phyloP scores from a whole-genome alignment of 2,797 vertebrate species.

The Salarias fasciatus region DNA sequence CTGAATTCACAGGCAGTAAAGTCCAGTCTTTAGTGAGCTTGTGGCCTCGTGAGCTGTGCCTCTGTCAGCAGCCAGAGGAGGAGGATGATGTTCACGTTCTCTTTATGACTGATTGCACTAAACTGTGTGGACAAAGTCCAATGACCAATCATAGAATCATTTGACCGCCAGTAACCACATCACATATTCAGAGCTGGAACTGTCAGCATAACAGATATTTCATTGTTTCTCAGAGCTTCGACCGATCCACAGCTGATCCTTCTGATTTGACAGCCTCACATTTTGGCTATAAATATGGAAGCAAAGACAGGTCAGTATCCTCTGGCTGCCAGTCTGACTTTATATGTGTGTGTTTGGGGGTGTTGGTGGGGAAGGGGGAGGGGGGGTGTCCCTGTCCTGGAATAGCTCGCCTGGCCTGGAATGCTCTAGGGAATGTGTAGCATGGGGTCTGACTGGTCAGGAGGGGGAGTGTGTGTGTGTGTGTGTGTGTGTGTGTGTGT shows the following conservation, averaged over 20 bases:
- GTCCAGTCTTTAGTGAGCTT: no score
- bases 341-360: neutral
- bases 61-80: no score
- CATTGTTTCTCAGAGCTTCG: no score
- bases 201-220: neutral
- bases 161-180: conserved; percentile 8
- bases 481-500: conserved; percentile 40
- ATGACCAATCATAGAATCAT: conserved; percentile 20
- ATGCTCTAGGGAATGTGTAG: conserved; percentile 76
- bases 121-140: neutral
- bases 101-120: no score
- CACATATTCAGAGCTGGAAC: conserved; percentile 9
- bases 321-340: conserved; percentile 36
- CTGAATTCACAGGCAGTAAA: no score
- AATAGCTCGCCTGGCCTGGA: conserved; percentile 82
- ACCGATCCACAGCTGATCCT: no score
- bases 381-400: conserved; percentile 68
- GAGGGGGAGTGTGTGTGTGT: conserved; percentile 41
- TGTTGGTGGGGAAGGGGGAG: neutral
- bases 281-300: no score
- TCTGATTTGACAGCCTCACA: no score
- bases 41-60: no score
- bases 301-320: conserved; percentile 12
- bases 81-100: no score
- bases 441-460: conserved; percentile 55